Evolutionary conservation across 2,888 invertebrate species (phyloP).

Genomic region (Blastobasis lacticolella): DNA sequence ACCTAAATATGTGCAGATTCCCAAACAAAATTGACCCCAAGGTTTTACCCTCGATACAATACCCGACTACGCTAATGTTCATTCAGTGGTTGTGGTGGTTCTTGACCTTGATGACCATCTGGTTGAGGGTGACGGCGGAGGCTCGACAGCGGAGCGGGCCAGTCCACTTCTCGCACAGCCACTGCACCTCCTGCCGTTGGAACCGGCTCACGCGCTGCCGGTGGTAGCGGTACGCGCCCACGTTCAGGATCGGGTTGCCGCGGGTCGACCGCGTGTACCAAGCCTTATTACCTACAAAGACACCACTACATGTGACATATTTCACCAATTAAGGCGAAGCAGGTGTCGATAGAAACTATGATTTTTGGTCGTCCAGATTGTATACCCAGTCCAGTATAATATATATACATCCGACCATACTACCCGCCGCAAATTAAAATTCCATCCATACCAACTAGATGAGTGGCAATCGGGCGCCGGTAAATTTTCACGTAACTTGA

Average conservation of each 20-base stretch:
- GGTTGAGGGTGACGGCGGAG: conserved; percentile 24
- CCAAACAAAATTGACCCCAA: too few species aligned
- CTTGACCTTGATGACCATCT: conserved; percentile 22
- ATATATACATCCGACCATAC: too few species aligned
- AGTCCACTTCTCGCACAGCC: conserved; percentile 19
- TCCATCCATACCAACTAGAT: too few species aligned
- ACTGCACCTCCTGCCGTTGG: conserved; percentile 19
- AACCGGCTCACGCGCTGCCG: conserved; percentile 14
- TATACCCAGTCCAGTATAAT: too few species aligned
- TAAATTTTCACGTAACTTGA: too few species aligned
- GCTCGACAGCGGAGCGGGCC: conserved; percentile 22
- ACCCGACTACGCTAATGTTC: not conserved
- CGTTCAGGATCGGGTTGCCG: conserved; percentile 9
- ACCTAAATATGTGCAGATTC: too few species aligned
- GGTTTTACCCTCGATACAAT: too few species aligned
- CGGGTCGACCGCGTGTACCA: conserved; percentile 6
- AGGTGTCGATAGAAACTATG: too few species aligned
- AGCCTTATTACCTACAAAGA: conserved; percentile 1
- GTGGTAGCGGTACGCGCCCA: conserved; percentile 10
- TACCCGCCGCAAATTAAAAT: too few species aligned
- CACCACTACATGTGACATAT: not conserved
- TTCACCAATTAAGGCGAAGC: too few species aligned
- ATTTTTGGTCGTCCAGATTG: too few species aligned
- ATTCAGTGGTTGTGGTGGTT: conserved; percentile 25
- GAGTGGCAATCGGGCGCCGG: too few species aligned